A percentile compares a stretch with the other conserved stretches of the same genome.
Evolutionary conservation across 2,888 invertebrate genomes (phyloP).

Genomic region (Deladenus siricidicola): DNA sequence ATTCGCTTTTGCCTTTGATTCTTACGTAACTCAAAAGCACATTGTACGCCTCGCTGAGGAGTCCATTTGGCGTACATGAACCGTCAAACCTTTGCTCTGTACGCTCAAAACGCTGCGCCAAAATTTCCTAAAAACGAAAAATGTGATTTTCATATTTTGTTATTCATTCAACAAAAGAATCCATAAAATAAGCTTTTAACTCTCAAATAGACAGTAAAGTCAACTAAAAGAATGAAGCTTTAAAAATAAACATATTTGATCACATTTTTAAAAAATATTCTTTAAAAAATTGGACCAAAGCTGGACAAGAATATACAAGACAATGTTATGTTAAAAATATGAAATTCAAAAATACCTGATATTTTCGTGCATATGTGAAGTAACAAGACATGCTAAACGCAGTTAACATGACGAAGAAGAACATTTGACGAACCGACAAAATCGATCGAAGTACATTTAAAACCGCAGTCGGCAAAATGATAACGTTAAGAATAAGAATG

Average conservation of each 20-base stretch:
- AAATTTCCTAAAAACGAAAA: constrained; percentile 21
- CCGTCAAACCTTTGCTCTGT: not conserved
- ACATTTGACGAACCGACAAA: constrained; percentile 9
- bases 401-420: constrained; percentile 10
- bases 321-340: too few species aligned
- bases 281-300: too few species aligned
- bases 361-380: constrained; percentile 26
- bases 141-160: too few species aligned
- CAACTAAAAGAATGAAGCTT: too few species aligned
- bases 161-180: not conserved
- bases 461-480: constrained; percentile 14
- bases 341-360: constrained; percentile 23
- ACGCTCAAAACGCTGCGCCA: constrained; percentile 21
- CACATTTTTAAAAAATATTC: too few species aligned
- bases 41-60: constrained; percentile 19
- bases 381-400: constrained; percentile 19
- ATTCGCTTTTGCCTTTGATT: constrained; percentile 27
- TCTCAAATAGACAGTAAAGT: too few species aligned
- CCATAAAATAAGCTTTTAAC: not conserved
- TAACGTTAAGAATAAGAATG: constrained; percentile 20
- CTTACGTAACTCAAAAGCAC: constrained; percentile 25
- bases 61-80: constrained; percentile 10
- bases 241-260: too few species aligned
- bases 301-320: too few species aligned
- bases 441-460: constrained; percentile 14